These are phyloP conservation scores for Planiliza haematocheilus DNA, from an alignment of 2,113 vertebrate genomes.

Conservation along the genomic window DNA sequence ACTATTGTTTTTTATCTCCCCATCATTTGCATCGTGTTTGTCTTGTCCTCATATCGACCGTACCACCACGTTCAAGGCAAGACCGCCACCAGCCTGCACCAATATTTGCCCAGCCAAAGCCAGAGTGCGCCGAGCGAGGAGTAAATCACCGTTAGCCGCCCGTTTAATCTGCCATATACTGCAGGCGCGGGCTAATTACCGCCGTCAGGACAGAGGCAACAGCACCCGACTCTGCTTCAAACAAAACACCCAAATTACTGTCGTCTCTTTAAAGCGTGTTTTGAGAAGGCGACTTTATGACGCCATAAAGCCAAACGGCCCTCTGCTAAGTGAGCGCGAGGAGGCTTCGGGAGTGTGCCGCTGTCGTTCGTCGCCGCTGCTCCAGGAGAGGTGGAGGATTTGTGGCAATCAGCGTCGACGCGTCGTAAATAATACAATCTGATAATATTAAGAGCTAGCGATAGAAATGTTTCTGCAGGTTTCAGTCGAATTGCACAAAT, in stretches of 20 bases:
- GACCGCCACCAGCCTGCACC: background rate
- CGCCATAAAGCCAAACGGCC: constrained; percentile 76
- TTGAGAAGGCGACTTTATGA: constrained; percentile 84
- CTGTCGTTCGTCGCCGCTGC: constrained; percentile 33
- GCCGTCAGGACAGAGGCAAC: constrained; percentile 80
- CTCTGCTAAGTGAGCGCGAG: constrained; percentile 31
- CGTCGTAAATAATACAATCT: constrained; percentile 55
- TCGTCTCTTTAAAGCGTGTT: constrained; percentile 79
- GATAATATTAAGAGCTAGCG: too few species aligned
- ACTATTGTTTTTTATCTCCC: too few species aligned
- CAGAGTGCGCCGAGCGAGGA: constrained; percentile 49
- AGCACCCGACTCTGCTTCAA: constrained; percentile 74
- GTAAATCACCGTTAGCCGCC: constrained; percentile 48
- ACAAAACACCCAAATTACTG: constrained; percentile 77
- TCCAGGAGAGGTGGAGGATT: constrained; percentile 31
- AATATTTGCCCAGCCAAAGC: constrained; percentile 26
- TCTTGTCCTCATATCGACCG: too few species aligned
- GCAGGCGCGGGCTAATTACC: constrained; percentile 80
- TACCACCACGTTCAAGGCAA: too few species aligned
- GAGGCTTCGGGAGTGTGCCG: constrained; percentile 63
- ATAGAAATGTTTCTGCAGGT: too few species aligned
- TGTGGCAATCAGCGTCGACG: constrained; percentile 28
- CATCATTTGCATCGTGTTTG: too few species aligned
- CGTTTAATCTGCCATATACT: constrained; percentile 78
- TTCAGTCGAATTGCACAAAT: too few species aligned